Percentiles rank a stretch among this genome's conserved stretches.
Conservation (phyloP, 2,797 vertebrate genomes). For the Florisuga fusca region DNA sequence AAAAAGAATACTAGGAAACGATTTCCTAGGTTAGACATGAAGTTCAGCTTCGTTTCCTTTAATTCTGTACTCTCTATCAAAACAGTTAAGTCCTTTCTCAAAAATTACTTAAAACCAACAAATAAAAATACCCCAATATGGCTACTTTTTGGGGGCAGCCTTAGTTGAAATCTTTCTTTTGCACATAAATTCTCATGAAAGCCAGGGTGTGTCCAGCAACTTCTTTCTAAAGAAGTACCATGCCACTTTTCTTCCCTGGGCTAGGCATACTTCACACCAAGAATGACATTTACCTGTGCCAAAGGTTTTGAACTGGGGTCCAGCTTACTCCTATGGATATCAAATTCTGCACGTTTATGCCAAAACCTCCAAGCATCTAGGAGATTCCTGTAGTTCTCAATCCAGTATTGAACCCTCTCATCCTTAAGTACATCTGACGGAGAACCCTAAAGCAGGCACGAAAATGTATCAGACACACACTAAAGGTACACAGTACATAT, state of each 20-base stretch:
- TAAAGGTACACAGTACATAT: neutral
- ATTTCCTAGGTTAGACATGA: neutral
- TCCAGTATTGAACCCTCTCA: conserved; percentile 97
- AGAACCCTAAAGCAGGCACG: conserved; percentile 84
- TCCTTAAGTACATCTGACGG: conserved; percentile 94
- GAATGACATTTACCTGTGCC: conserved; percentile 86
- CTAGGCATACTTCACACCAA: neutral
- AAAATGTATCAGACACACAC: neutral
- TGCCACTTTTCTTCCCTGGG: neutral
- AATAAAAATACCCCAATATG: neutral
- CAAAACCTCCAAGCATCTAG: conserved; percentile 98
- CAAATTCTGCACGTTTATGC: conserved; percentile 99
- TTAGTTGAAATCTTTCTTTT: neutral
- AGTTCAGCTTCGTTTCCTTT: neutral
- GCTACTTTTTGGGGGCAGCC: neutral
- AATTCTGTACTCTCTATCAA: neutral
- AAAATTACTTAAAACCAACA: neutral
- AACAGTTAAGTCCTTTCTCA: neutral
- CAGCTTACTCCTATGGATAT: conserved; percentile 96
- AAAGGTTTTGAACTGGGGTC: conserved; percentile 98
- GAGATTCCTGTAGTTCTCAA: conserved; percentile 97
- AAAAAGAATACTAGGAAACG: neutral
- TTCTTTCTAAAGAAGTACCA: neutral
- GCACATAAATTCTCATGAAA: neutral
- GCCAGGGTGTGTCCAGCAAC: neutral